Percentiles rank a stretch among this genome's conserved stretches.
These are phyloP conservation scores for Hemiscyllium ocellatum DNA, from an alignment of 2,113 vertebrate genomes.

Conservation along the genomic window DNA sequence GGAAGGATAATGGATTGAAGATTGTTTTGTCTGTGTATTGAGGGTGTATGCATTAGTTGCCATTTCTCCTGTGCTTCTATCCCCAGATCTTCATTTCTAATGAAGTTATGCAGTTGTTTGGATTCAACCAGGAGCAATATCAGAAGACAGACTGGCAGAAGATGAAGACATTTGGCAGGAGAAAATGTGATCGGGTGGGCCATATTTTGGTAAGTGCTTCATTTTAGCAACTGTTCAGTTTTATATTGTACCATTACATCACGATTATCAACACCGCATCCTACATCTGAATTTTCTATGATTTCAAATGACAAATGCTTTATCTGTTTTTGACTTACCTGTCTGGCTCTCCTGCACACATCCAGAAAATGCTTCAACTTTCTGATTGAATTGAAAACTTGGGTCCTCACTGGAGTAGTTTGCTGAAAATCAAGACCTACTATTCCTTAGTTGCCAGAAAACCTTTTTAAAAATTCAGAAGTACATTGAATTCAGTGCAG, in stretches of 20 bases:
- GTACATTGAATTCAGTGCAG: not conserved
- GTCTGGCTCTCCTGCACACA: not conserved
- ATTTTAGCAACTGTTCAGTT: slow-evolving; percentile 28
- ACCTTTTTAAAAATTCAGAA: too few species aligned
- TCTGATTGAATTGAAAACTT: not conserved
- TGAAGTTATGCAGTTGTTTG: slow-evolving; percentile 80
- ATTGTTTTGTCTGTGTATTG: not conserved
- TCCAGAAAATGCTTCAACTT: not conserved
- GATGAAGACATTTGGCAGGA: slow-evolving; percentile 96
- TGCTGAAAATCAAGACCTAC: too few species aligned
- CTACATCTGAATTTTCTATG: not conserved
- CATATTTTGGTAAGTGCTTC: slow-evolving; percentile 77
- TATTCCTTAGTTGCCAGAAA: too few species aligned
- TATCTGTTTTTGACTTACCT: not conserved
- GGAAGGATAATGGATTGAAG: not conserved
- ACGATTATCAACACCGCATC: not conserved
- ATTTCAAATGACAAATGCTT: not conserved
- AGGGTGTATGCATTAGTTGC: not conserved
- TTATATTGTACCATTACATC: not conserved
- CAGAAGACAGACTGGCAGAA: slow-evolving; percentile 96
- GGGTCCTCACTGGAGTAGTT: too few species aligned
- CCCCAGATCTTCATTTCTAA: slow-evolving; percentile 72
- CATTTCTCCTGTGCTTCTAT: not conserved
- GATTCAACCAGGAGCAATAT: slow-evolving; percentile 73
- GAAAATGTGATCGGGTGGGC: slow-evolving; percentile 91